A percentile compares a stretch with the other conserved stretches of the same genome.
phyloP scores from a whole-genome alignment of 2,888 invertebrate genomes.

The Quadriops clusia region DNA sequence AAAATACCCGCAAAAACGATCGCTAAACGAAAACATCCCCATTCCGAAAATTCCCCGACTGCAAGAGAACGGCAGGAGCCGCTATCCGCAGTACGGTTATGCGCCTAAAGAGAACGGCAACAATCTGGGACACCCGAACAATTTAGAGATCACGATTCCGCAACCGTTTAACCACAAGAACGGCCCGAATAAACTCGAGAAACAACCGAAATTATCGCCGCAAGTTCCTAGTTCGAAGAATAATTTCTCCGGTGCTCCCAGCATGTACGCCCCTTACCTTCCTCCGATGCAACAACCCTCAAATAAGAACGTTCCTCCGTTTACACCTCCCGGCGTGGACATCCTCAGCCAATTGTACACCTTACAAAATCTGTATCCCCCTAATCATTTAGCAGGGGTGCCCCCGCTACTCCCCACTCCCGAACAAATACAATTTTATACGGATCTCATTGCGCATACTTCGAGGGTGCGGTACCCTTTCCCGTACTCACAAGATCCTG shows the following conservation, averaged over 20 bases:
- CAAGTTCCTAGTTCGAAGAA: constrained; percentile 9
- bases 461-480: constrained; percentile 27
- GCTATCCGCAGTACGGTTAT: constrained; percentile 14
- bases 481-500: constrained; percentile 14
- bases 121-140: constrained; percentile 9
- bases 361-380: too few relatives aligned
- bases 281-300: constrained; percentile 25
- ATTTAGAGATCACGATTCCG: constrained; percentile 11
- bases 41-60: constrained; percentile 37
- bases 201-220: constrained; percentile 8
- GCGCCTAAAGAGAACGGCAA: constrained; percentile 5
- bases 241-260: constrained; percentile 38
- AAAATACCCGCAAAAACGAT: constrained; percentile 39
- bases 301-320: too few relatives aligned
- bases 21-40: constrained; percentile 45
- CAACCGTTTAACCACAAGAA: too few relatives aligned
- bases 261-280: constrained; percentile 32
- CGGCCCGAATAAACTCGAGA: constrained; percentile 6
- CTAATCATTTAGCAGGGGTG: too few relatives aligned
- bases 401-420: constrained; percentile 38
- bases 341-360: too few relatives aligned
- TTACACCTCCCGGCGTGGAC: constrained; percentile 20
- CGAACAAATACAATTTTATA: constrained; percentile 42
- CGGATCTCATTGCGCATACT: constrained; percentile 39
- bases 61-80: constrained; percentile 26